These are phyloP conservation scores for Lithophane semibrunnea DNA, from an alignment of 2,888 invertebrate species.

Conservation along the genomic window DNA sequence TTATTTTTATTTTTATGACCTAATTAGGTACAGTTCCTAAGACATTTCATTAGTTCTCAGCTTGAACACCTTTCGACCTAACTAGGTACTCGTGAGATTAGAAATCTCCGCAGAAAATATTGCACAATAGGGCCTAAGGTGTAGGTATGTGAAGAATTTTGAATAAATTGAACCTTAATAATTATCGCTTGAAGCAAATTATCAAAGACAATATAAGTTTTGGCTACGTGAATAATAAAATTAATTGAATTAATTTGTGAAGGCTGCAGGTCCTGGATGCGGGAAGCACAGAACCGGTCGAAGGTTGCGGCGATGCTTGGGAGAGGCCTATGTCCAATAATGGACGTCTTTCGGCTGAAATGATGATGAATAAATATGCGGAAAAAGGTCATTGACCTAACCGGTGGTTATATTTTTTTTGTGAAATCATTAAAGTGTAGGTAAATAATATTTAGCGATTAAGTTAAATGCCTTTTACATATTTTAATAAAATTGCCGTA, in stretches of 20 bases:
- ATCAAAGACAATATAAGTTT: neutral
- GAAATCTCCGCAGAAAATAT: neutral
- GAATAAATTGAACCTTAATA: neutral
- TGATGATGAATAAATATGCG: neutral
- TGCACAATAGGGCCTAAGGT: neutral
- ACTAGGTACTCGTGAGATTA: neutral
- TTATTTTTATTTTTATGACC: neutral
- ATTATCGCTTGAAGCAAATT: neutral
- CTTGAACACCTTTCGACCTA: neutral
- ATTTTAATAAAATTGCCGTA: neutral
- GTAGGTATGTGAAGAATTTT: neutral
- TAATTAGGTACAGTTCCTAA: neutral
- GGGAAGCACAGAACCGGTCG: too few relatives aligned
- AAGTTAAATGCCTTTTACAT: neutral
- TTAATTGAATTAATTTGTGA: too few relatives aligned
- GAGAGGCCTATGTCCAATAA: too few relatives aligned
- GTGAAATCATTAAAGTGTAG: neutral
- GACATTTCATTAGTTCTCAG: neutral
- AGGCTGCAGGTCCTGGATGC: too few relatives aligned
- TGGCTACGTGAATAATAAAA: neutral
- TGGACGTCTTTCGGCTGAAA: too few relatives aligned
- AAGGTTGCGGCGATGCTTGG: too few relatives aligned
- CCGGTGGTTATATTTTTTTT: neutral
- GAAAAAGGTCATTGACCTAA: neutral
- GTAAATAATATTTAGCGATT: neutral